Base-by-base conservation (phyloP, 2,113 vertebrate species). In the Empidonax alnorum region DNA sequence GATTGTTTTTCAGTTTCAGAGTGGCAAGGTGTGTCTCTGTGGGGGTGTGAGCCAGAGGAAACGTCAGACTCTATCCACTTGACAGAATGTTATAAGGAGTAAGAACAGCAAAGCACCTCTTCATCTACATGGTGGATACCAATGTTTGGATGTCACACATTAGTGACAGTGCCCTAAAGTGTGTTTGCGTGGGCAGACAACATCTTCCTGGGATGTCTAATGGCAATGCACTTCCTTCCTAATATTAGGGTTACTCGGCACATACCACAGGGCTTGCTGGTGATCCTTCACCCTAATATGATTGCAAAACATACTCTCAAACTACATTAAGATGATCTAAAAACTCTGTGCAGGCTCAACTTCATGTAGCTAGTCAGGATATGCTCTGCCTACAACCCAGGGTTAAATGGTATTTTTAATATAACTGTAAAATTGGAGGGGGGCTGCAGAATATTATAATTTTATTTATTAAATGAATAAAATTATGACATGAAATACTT, bases 121-220 rank as follows among this genome's bases (percentile, higher is more conserved):
- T 35, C 35, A 35, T 35, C 35, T 35, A 35, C 12, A 5, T 39
- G 33, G 9, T 71, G 30, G n/a, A 44, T 41, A 25, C 24, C 49
- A 65, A 20, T 12, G 46, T 50, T 13, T 50, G 19, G 8, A 49
- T 30, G 49, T 50, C 49, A 16, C 20, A 28, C 44, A 1, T 44
- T 61, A 37, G 6, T 3, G 41, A 21, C 18, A 67, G 61, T 39
- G 33, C 35, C 44, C 17, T 74, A 22, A 67, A 37, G 28, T 71
- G 65, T 0, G 0, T 33, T 17, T 53, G 58, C 11, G 47, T 67
- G 33, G 6, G 6, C n/a, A 85, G 39, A 46, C 27, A 44, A 1
- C 0, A 3, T 52, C 53, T 69, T 52, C 15, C 59, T 20, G 12
- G 22, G 15, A 5, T 61, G 46, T 58, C 41, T 1, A 2, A 21